Evolutionary conservation across 2,888 invertebrate species (phyloP), one percentile per base, ranked within the genome.

Genomic region (Eremobia ochroleuca): DNA sequence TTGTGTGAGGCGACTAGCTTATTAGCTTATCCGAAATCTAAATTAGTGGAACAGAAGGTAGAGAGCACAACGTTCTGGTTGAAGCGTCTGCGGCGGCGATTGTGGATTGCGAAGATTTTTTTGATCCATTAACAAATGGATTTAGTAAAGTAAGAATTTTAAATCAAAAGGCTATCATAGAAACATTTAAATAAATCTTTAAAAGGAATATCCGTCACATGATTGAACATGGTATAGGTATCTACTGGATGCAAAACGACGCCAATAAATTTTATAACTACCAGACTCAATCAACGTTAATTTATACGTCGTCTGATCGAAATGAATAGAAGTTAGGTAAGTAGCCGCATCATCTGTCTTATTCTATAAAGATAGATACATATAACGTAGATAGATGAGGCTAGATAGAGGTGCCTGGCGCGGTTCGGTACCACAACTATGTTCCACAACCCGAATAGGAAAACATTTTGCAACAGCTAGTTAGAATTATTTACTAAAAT

Each of bases 371-470:
- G 68, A 76, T 69, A 68, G 68, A 76, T 69, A 77, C 67, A 43
- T 61, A 21, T 52, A 74, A 64, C 49, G 34, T 74, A 76, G 79
- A 76, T 79, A 75, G 75, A 68, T 80, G 70, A 68, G 21, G 66
- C 52, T 76, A 81, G 77, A 85, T 87, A 82, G 59, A 85, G 82
- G 92, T 91, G 88, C 90, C 90, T 85, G 90, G 89, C 69, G 87
- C 91, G 77, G 83, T 77, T 62, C 49, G 89, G 89, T 81, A 91
- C 91, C 82, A 83, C 74, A 77, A 71, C 71, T 71, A 64, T 65
- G 71, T 81, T 87, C 71, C 71, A 73, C 77, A 83, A 87, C 82
- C 72, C 83, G 70, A 85, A 82, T 86, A 86, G 76, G 79, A 82
- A 82, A 85, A 83, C 62, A 70, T 85, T 79, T 77, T 84, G 81